Evolutionary conservation across 2,888 invertebrate genomes (phyloP).

Genomic region (Dynastes grantii): DNA sequence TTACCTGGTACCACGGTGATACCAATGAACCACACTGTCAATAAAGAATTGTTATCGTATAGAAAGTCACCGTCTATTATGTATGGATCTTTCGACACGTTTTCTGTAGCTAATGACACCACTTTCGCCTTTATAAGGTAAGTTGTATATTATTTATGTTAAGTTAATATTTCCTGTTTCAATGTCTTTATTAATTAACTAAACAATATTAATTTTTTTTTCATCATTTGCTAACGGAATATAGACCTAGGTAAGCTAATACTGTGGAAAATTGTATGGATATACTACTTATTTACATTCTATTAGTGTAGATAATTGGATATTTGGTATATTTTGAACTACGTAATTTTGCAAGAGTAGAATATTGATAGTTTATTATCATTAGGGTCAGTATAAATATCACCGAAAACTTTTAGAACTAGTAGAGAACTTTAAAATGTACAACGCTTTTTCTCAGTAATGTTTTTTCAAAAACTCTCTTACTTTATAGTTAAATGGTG

Average conservation of each 20-base stretch:
- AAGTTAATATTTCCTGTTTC: background rate
- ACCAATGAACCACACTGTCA: slow-evolving; percentile 58
- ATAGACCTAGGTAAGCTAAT: slow-evolving; percentile 40
- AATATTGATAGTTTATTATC: too few species aligned
- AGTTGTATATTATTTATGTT: slow-evolving; percentile 54
- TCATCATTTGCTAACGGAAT: slow-evolving; percentile 28
- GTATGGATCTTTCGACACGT: slow-evolving; percentile 74
- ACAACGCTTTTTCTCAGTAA: too few species aligned
- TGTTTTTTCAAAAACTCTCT: too few species aligned
- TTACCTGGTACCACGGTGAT: slow-evolving; percentile 83
- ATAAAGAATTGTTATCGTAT: slow-evolving; percentile 69
- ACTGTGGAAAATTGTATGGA: background rate
- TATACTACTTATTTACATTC: background rate
- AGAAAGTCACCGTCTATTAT: slow-evolving; percentile 76
- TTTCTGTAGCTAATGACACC: slow-evolving; percentile 71
- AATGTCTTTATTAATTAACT: background rate
- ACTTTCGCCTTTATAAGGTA: slow-evolving; percentile 83
- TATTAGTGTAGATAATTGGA: background rate
- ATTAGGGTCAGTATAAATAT: too few species aligned
- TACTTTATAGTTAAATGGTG: too few species aligned
- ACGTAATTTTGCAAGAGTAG: too few species aligned
- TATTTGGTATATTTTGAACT: too few species aligned
- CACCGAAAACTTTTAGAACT: too few species aligned
- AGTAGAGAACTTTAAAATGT: too few species aligned
- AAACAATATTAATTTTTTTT: slow-evolving; percentile 33